phyloP scores from a whole-genome alignment of 37 sponge, comb jelly and placozoan genomes.

The Axinella damicornis region DNA sequence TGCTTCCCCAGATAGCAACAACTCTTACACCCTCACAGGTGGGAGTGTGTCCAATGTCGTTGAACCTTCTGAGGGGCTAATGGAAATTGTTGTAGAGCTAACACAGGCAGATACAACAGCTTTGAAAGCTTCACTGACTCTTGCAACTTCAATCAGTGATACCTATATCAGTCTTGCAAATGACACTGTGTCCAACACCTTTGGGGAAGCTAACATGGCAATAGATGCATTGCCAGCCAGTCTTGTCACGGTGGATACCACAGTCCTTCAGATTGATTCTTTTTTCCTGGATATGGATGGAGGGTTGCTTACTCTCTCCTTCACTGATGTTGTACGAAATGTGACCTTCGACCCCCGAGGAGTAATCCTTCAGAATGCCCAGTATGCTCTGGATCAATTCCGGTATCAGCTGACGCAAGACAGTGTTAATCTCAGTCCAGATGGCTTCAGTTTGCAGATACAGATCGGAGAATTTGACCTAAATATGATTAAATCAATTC shows the following conservation, averaged over 20 bases:
- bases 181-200: constrained; percentile 66
- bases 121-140: constrained; percentile 53
- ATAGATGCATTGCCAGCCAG: constrained; percentile 13
- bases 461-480: constrained; percentile 67
- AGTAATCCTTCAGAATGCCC: constrained; percentile 59
- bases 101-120: constrained; percentile 65
- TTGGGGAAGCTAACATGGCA: constrained; percentile 52
- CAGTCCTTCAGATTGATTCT: constrained; percentile 13
- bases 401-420: constrained; percentile 40
- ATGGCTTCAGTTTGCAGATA: constrained; percentile 65
- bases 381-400: constrained; percentile 1
- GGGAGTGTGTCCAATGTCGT: constrained; percentile 56
- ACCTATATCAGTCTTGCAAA: constrained; percentile 60
- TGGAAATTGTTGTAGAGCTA: constrained; percentile 56
- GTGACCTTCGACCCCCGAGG: constrained; percentile 63
- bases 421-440: constrained; percentile 45
- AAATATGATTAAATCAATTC: constrained; percentile 64
- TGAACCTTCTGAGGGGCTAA: constrained; percentile 37
- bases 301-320: constrained; percentile 68
- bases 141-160: constrained; percentile 44
- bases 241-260: constrained; percentile 44
- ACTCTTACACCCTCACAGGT: constrained; percentile 73
- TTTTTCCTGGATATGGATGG: constrained; percentile 75
- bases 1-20: constrained; percentile 17
- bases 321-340: constrained; percentile 77